Conservation (phyloP, 2,113 vertebrate species). For the Oxygymnocypris stewartii region DNA sequence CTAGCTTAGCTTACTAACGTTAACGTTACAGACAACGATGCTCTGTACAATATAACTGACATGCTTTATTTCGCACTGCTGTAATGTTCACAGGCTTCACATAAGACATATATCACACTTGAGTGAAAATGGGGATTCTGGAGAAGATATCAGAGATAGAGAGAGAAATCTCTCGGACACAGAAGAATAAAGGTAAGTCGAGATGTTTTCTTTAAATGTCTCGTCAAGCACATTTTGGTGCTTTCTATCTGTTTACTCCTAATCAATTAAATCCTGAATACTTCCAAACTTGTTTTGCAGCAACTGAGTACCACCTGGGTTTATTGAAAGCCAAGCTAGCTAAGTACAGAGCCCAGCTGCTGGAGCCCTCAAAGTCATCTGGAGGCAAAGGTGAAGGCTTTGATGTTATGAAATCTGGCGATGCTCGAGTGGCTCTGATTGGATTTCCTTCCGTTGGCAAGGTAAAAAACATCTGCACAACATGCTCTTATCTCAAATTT, state of each 20-base stretch:
- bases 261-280: neutral
- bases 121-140: conserved; percentile 85
- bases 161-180: conserved; percentile 93
- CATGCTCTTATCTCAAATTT: neutral
- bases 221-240: neutral
- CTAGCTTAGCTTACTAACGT: conserved; percentile 39
- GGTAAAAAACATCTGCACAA: conserved; percentile 73
- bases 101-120: conserved; percentile 20
- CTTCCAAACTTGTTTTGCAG: conserved; percentile 66
- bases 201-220: neutral
- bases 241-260: neutral
- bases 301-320: conserved; percentile 96
- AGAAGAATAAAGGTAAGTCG: conserved; percentile 92
- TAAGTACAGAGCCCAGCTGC: conserved; percentile 93
- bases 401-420: conserved; percentile 99
- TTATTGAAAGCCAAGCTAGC: conserved; percentile 96
- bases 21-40: conserved; percentile 47
- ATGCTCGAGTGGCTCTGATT: conserved; percentile 94
- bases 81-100: conserved; percentile 33
- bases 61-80: conserved; percentile 56
- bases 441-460: conserved; percentile 98
- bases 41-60: conserved; percentile 51
- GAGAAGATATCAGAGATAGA: conserved; percentile 97
- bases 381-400: conserved; percentile 96
- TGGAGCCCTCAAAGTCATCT: conserved; percentile 91